These are phyloP conservation scores for Brachirus orientalis DNA, from an alignment of 2,113 vertebrate species.

Conservation along the genomic window DNA sequence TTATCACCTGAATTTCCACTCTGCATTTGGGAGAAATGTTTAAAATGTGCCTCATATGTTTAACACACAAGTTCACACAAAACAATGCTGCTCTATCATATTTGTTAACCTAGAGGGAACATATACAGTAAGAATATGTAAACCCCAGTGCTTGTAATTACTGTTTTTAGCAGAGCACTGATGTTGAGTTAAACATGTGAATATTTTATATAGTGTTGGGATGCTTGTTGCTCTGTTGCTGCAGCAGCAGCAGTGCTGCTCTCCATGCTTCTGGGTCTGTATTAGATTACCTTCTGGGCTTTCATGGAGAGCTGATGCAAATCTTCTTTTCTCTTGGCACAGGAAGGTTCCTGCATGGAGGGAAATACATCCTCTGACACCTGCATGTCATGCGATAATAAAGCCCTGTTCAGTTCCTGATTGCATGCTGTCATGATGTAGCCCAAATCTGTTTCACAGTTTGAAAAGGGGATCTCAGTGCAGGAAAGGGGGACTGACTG, in stretches of 20 bases:
- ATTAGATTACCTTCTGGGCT: conserved; percentile 36
- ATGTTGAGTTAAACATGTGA: conserved; percentile 23
- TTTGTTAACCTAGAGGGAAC: conserved; percentile 14
- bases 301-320: conserved; percentile 44
- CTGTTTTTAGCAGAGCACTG: conserved; percentile 6
- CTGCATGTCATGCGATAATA: conserved; percentile 53
- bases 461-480: conserved; percentile 54
- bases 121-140: conserved; percentile 31
- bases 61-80: conserved; percentile 7
- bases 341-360: conserved; percentile 28
- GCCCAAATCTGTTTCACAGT: conserved; percentile 54
- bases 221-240: conserved; percentile 22
- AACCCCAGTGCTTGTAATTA: conserved; percentile 19
- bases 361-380: conserved; percentile 43
- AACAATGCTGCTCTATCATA: conserved; percentile 22
- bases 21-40: conserved; percentile 51
- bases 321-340: conserved; percentile 35
- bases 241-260: conserved; percentile 6
- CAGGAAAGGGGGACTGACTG: conserved; percentile 58
- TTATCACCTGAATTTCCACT: conserved; percentile 59
- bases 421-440: conserved; percentile 56
- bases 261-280: conserved; percentile 6
- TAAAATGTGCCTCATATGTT: conserved; percentile 15
- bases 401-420: conserved; percentile 50
- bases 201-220: conserved; percentile 20